These are phyloP conservation scores for Orchesella cincta DNA, from an alignment of 1,140 invertebrate genomes.

Conservation along the genomic window DNA sequence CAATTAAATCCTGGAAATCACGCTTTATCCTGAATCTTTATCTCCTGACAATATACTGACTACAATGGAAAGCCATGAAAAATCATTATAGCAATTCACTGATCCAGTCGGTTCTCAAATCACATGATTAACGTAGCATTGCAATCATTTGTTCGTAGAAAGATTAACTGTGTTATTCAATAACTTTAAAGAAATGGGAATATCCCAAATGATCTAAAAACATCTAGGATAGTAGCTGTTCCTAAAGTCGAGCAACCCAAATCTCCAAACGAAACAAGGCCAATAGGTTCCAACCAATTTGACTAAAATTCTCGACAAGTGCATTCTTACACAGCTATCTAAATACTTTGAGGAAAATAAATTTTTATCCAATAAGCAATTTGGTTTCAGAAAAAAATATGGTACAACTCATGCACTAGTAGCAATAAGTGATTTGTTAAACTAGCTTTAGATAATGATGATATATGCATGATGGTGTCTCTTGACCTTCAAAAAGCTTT, in stretches of 20 bases:
- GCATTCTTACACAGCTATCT: not conserved
- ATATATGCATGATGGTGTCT: constrained; percentile 11
- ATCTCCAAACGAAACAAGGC: not conserved
- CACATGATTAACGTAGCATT: not conserved
- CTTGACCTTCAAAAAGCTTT: constrained; percentile 37
- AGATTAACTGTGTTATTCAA: not conserved
- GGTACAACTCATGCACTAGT: constrained; percentile 31
- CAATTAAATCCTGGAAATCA: not conserved
- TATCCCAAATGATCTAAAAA: not conserved
- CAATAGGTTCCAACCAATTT: not conserved
- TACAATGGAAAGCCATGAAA: not conserved
- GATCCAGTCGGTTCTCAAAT: constrained; percentile 13
- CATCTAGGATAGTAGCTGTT: constrained; percentile 4
- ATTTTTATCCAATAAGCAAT: constrained; percentile 11
- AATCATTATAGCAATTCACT: not conserved
- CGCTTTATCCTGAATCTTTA: not conserved
- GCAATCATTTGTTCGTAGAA: not conserved
- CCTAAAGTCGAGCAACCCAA: not conserved
- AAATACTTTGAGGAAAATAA: not conserved
- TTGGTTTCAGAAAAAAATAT: constrained; percentile 36
- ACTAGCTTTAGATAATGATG: not conserved
- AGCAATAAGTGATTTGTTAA: constrained; percentile 22
- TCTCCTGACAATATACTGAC: not conserved
- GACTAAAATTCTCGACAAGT: constrained; percentile 9
- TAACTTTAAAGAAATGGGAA: not conserved